A percentile compares a stretch with the other conserved stretches of the same genome.
These are phyloP conservation scores for Dendrocopos noguchii DNA, from an alignment of 2,113 vertebrate genomes.

Conservation along the genomic window DNA sequence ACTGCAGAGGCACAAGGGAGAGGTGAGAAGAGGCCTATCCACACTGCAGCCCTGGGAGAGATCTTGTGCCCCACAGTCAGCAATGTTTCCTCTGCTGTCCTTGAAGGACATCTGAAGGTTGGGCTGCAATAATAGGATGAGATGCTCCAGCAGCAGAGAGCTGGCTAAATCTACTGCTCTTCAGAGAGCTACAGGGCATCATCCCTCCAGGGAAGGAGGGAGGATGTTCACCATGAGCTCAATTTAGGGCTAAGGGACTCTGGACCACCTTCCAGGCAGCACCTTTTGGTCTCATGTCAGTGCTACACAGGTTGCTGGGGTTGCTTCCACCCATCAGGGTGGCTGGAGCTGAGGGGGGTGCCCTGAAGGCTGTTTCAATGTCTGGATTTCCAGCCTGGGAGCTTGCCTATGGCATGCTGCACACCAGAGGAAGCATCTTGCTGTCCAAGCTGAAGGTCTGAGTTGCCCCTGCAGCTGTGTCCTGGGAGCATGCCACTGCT, in stretches of 20 bases:
- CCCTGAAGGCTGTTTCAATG: background rate
- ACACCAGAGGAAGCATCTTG: background rate
- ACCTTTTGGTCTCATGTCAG: background rate
- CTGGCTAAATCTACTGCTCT: background rate
- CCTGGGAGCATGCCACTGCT: background rate
- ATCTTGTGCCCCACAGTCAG: fast-evolving
- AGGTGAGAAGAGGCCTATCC: background rate
- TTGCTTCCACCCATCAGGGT: background rate
- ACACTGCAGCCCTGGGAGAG: background rate
- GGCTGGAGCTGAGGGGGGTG: background rate
- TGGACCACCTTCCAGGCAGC: background rate
- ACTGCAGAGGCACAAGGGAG: background rate
- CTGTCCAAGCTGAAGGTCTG: background rate
- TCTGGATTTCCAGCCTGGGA: background rate
- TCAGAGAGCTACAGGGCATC: background rate
- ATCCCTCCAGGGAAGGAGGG: background rate
- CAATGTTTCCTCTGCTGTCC: background rate
- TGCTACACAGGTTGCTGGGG: background rate
- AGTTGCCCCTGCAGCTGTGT: background rate
- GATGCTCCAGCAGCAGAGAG: background rate
- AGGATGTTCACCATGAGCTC: background rate
- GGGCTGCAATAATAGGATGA: background rate
- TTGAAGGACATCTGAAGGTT: background rate
- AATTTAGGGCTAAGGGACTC: background rate
- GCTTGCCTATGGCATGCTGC: background rate